A percentile compares a stretch with the other conserved stretches of the same genome.
Evolutionary conservation across 2,113 vertebrate genomes (phyloP).

Genomic region (Oryzias melastigma): DNA sequence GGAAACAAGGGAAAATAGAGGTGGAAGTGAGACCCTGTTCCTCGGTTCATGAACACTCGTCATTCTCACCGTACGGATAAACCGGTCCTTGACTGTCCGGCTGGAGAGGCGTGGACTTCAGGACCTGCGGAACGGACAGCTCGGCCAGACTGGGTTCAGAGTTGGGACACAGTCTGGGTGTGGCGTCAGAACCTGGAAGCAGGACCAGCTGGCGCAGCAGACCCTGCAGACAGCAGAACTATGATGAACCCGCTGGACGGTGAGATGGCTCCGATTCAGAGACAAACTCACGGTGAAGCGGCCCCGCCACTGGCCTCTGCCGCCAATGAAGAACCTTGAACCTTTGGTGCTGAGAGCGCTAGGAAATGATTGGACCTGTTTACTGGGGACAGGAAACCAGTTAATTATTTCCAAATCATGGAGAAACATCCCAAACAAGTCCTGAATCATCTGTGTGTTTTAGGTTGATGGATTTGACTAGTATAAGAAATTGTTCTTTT

Average conservation of each 20-base stretch:
- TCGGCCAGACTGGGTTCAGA: conserved; percentile 70
- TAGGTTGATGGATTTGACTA: too few relatives aligned
- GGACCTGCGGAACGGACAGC: conserved; percentile 79
- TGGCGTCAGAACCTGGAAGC: conserved; percentile 90
- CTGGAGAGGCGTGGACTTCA: conserved; percentile 66
- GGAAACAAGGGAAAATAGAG: neutral
- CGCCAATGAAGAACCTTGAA: conserved; percentile 86
- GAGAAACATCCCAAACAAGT: neutral
- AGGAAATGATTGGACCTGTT: conserved; percentile 80
- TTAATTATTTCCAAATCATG: neutral
- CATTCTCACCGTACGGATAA: conserved; percentile 66
- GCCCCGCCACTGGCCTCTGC: conserved; percentile 80
- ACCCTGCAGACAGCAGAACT: conserved; percentile 77
- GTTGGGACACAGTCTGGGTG: conserved; percentile 80
- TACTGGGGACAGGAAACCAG: conserved; percentile 67
- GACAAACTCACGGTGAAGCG: conserved; percentile 82
- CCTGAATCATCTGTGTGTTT: too few relatives aligned
- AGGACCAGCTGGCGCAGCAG: conserved; percentile 92
- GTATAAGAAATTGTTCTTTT: too few relatives aligned
- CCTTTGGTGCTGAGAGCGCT: conserved; percentile 76
- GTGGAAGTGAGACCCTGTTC: neutral
- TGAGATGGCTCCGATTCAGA: neutral
- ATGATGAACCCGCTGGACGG: neutral
- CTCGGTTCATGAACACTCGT: neutral
- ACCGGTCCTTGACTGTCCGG: conserved; percentile 17